These are phyloP conservation scores for Tragopan temminckii DNA, from an alignment of 2,797 vertebrate species.

Conservation along the genomic window DNA sequence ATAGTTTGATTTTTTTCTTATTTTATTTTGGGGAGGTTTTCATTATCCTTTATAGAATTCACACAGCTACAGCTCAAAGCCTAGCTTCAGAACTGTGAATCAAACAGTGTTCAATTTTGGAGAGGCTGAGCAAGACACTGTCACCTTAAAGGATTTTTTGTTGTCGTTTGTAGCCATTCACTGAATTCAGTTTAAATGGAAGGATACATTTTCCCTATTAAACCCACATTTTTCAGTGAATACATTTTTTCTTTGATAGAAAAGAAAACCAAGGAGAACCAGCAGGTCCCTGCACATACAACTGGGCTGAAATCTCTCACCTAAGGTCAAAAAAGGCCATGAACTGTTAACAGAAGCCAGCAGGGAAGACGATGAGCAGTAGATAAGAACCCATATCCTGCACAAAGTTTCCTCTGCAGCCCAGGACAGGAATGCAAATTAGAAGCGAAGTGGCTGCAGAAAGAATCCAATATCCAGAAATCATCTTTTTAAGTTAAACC, in stretches of 20 bases:
- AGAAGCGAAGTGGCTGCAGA: background rate
- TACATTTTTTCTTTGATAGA: background rate
- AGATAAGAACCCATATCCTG: background rate
- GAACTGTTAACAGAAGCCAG: background rate
- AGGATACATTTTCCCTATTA: background rate
- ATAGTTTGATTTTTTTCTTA: background rate
- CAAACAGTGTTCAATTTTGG: background rate
- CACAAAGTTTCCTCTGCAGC: background rate
- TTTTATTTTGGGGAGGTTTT: background rate
- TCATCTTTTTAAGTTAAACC: constrained; percentile 21
- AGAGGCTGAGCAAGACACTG: background rate
- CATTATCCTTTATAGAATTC: background rate
- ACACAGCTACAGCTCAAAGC: background rate
- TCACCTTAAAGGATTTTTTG: background rate
- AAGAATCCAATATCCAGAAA: constrained; percentile 12
- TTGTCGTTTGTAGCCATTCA: background rate
- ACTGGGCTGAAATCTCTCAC: background rate
- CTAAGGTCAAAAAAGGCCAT: background rate
- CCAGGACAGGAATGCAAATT: background rate
- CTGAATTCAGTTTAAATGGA: background rate
- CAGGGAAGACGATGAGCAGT: background rate
- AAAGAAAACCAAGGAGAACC: background rate
- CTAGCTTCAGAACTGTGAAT: background rate
- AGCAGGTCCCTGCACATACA: background rate
- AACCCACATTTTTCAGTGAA: background rate